Percentiles rank a stretch among this genome's conserved stretches.
Conservation (phyloP, 2,888 invertebrate genomes). For the Iselma pallidipennis region DNA sequence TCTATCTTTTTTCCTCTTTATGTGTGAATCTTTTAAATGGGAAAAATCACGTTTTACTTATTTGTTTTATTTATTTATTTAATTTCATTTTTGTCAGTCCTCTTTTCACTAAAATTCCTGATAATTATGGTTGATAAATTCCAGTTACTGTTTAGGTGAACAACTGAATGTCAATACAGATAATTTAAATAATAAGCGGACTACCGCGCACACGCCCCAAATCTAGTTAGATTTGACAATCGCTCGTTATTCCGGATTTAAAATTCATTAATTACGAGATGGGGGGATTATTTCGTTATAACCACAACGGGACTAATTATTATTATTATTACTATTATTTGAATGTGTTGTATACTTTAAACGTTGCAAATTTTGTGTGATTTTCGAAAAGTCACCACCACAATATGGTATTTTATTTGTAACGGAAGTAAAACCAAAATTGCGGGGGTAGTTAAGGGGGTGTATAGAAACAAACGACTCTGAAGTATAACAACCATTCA, state of each 20-base stretch:
- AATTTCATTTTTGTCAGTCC: too few relatives aligned
- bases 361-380: background rate
- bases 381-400: background rate
- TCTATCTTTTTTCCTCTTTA: background rate
- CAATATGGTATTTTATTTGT: slow-evolving; percentile 7
- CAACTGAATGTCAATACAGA: background rate
- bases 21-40: background rate
- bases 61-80: background rate
- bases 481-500: too few relatives aligned
- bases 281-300: slow-evolving; percentile 4
- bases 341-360: too few relatives aligned
- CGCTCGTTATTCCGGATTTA: slow-evolving; percentile 18
- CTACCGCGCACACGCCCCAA: background rate
- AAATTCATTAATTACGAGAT: slow-evolving; percentile 16
- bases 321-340: too few relatives aligned
- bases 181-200: background rate
- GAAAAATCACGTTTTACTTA: background rate
- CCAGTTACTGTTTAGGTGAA: background rate
- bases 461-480: too few relatives aligned
- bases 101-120: background rate
- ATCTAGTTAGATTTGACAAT: slow-evolving; percentile 12
- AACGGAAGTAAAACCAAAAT: slow-evolving; percentile 19
- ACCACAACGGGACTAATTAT: background rate
- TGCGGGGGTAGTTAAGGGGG: too few relatives aligned
- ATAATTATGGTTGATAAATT: background rate